Base-by-base conservation (phyloP, 2,113 vertebrate species). In the Caranx ignobilis region DNA sequence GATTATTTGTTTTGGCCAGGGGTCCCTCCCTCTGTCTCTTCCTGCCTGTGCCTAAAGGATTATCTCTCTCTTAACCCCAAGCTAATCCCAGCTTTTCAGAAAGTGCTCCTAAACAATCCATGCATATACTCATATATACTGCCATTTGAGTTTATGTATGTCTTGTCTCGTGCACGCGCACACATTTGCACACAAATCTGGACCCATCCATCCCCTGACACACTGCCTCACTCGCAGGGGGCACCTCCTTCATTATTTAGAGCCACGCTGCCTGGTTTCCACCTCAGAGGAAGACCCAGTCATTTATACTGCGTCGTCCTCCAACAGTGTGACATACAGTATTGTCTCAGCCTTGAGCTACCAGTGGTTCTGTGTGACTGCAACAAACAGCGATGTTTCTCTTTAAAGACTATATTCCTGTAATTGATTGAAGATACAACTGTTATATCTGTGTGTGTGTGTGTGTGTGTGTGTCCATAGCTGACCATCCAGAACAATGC, bases 241-340 rank as follows among this genome's bases (percentile, higher is more conserved):
- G 76, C 39, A 35, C 35, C 61, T 86, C 66, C 64, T 91, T 79
- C 41, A 89, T 84, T 86, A 90, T 90, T 91, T 79, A 89, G 55
- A 18, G 26, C 43, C 15, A 10, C 5, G 32, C 77, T 61, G 61
- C 68, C 54, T 56, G 65, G 41, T 32, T 69, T 39, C 82, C 37
- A 84, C 59, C 79, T 72, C 47, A 59, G 43, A 67, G 70, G 69
- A 48, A 32, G 52, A 57, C 67, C 0, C 5, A 60, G 48, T 83
- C 60, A 50, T 79, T 66, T 75, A 41, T 45, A 63, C 16, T 19
- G 4, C 41, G 37, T 2, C 52, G 52, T 63, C 60, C 21, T 61
- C 6, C 7, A 80, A n/a, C 54, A 31, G 13, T 37, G 32, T 34
- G 57, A 61, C 16, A 48, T 21, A 39, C n/a, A 41, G 5, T 4